phyloP scores from a whole-genome alignment of 1,140 invertebrate genomes.

The Copidosoma floridanum region DNA sequence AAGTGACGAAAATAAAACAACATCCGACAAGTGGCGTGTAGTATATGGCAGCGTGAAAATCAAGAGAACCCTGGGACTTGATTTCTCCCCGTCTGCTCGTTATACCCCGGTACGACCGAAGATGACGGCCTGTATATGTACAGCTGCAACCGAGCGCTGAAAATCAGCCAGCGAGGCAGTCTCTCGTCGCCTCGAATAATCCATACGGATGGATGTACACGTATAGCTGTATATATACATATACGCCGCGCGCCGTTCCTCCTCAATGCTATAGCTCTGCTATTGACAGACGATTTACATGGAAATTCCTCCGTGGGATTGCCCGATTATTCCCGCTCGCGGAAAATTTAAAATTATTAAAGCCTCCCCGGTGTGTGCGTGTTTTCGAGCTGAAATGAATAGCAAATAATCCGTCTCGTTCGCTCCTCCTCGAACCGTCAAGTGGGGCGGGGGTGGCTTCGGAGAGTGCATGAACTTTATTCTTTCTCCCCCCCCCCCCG shows the following conservation, averaged over 20 bases:
- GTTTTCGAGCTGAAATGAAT: conserved; percentile 21
- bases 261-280: neutral
- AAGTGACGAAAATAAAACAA: neutral
- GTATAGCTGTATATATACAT: neutral
- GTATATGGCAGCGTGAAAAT: too few species aligned
- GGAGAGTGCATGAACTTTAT: too few species aligned
- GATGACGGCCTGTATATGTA: too few species aligned
- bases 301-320: conserved; percentile 17
- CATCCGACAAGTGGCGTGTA: too few species aligned
- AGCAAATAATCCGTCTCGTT: conserved; percentile 22
- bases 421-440: neutral
- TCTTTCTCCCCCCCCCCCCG: neutral
- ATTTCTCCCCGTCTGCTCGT: too few species aligned
- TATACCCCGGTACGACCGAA: too few species aligned
- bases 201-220: neutral
- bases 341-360: conserved; percentile 27
- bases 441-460: neutral
- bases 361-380: neutral
- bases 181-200: too few species aligned
- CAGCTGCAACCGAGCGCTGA: neutral
- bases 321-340: conserved; percentile 11
- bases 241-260: neutral
- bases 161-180: too few species aligned
- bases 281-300: conserved; percentile 31
- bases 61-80: too few species aligned